These are phyloP conservation scores for Drosophila borealis DNA, from an alignment of 2,888 invertebrate genomes.

Conservation along the genomic window DNA sequence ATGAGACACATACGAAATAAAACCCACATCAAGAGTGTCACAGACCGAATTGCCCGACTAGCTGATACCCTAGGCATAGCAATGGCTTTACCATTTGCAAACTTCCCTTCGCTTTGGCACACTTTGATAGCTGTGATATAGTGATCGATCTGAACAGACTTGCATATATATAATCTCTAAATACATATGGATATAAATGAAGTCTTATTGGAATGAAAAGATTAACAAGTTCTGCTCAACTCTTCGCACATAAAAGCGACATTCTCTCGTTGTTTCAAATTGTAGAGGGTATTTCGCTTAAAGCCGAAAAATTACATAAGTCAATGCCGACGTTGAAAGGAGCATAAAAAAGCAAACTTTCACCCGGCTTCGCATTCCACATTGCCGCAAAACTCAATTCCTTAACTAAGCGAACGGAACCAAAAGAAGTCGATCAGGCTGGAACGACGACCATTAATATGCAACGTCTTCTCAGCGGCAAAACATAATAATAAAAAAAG, in stretches of 20 bases:
- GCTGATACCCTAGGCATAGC: not conserved
- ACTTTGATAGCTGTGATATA: no score
- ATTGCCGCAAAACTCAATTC: constrained; percentile 45
- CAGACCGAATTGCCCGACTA: not conserved
- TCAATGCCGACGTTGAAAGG: constrained; percentile 46
- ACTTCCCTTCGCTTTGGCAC: no score
- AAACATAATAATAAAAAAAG: not conserved
- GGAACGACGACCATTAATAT: constrained; percentile 55
- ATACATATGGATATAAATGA: no score
- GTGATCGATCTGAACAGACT: no score
- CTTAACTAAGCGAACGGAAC: constrained; percentile 62
- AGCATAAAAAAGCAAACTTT: constrained; percentile 60
- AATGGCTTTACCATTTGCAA: not conserved
- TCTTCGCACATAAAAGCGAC: not conserved
- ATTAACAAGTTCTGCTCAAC: no score
- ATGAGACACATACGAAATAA: constrained; percentile 13
- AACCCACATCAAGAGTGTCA: not conserved
- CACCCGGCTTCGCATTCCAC: constrained; percentile 40
- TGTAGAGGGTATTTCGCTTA: not conserved
- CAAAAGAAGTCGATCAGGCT: constrained; percentile 23
- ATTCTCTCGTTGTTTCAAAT: not conserved
- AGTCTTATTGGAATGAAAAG: no score
- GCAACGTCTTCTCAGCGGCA: constrained; percentile 39
- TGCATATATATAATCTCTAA: no score
- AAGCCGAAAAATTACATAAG: constrained; percentile 41